Evolutionary conservation across 2,888 invertebrate species (phyloP), one percentile per base, ranked within the genome.

Genomic region (Diarsia brunnea): DNA sequence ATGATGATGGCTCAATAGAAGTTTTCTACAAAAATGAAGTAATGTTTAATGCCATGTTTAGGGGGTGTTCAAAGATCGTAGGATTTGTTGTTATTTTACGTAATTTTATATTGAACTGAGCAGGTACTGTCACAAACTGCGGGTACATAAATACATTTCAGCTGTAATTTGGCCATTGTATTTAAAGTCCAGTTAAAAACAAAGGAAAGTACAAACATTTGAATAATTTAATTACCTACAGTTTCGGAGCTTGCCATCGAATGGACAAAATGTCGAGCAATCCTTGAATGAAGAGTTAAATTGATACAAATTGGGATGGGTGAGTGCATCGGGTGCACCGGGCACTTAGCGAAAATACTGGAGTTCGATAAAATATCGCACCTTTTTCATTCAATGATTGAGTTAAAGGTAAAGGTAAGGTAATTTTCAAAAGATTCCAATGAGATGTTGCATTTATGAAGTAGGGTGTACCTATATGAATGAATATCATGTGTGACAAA

Each of bases 221-320:
- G 38, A 64, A 82, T 84, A 75, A 72, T 79, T 79, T 38, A 58
- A 84, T 81, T 79, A 55, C 12, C 4, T 12, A 78, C 47, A 73
- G 66, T 70, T 78, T 49, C 84, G 60, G 65, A 74, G 72, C 65
- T 73, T 24, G 24, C 31, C 43, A 68, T 66, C 68, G 72, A 75
- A 75, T 73, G 66, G 27, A 71, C 75, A 70, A 78, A 75, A 69
- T 75, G 60, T 63, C 70, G 53, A 58, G 68, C 66, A 67, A 84
- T 78, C 71, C 84, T 84, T 80, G 84, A 87, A 84, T 86, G 84
- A 81, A 88, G 84, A 78, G 82, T 85, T 84, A 84, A 88, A 89
- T 86, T 85, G 87, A 80, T 81, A 84, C 81, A 85, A 88, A 88
- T 89, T 87, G 79, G 77, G 69, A 69, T 75, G 77, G 85, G 79